phyloP scores from a whole-genome alignment of 2,113 vertebrate genomes.

The Ochotona princeps region DNA sequence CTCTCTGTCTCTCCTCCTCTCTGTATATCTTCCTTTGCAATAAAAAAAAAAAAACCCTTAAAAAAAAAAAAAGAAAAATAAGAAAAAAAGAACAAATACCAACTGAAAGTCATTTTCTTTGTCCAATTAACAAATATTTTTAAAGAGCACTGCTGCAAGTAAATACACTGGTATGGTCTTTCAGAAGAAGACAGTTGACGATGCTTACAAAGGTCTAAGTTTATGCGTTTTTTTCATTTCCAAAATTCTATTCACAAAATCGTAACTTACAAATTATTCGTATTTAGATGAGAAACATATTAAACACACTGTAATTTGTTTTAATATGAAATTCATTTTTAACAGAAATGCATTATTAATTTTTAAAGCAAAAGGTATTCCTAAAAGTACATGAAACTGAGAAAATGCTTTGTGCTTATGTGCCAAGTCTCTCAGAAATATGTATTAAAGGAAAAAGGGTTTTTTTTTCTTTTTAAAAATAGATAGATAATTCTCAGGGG shows the following conservation, averaged over 20 bases:
- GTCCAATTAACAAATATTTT: background rate
- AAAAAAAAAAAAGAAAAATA: background rate
- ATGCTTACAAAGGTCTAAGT: slow-evolving; percentile 11
- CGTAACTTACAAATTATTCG: background rate
- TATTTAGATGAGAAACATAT: slow-evolving; percentile 17
- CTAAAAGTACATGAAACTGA: slow-evolving; percentile 22
- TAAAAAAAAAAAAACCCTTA: background rate
- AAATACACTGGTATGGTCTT: background rate
- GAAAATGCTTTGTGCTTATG: slow-evolving; percentile 31
- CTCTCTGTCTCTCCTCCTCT: too few relatives aligned
- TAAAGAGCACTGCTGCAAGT: background rate
- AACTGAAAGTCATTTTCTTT: background rate
- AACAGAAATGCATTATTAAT: slow-evolving; percentile 8
- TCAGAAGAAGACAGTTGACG: background rate
- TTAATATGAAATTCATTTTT: slow-evolving; percentile 43
- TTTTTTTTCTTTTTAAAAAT: background rate
- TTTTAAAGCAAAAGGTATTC: slow-evolving; percentile 33
- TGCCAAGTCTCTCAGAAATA: slow-evolving; percentile 15
- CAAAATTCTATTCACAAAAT: slow-evolving; percentile 12
- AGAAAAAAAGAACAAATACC: too few relatives aligned
- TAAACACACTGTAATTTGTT: background rate
- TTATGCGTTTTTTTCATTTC: background rate
- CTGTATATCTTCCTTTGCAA: too few relatives aligned
- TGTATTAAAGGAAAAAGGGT: slow-evolving; percentile 32
- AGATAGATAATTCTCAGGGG: background rate